phyloP scores from a whole-genome alignment of 2,113 vertebrate genomes.

The Acrocephalus kingi region DNA sequence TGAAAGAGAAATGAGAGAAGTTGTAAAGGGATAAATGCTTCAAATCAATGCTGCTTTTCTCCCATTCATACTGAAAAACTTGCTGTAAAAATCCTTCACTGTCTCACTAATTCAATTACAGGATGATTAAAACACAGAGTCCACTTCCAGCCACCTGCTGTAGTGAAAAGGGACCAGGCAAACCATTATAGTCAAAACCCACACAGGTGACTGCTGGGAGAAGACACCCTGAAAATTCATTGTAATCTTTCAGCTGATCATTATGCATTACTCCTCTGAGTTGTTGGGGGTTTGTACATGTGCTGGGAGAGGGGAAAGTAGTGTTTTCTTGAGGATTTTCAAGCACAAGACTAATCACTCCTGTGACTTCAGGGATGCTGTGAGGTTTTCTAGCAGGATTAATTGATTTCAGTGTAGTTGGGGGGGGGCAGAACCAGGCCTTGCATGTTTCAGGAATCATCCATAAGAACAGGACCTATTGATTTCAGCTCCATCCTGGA shows the following conservation, averaged over 20 bases:
- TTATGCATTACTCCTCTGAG: background rate
- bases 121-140: background rate
- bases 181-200: background rate
- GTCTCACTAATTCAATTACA: background rate
- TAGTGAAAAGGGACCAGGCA: background rate
- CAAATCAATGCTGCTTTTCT: background rate
- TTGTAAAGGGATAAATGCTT: background rate
- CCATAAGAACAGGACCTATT: background rate
- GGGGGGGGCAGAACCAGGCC: background rate
- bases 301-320: background rate
- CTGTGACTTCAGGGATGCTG: background rate
- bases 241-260: background rate
- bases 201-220: background rate
- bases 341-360: background rate
- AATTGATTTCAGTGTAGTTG: background rate
- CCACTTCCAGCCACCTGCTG: background rate
- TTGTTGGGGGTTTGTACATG: background rate
- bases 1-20: background rate
- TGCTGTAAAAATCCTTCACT: background rate
- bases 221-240: background rate
- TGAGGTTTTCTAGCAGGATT: background rate
- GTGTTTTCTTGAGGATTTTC: background rate
- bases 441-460: background rate
- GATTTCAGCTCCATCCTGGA: slow-evolving; percentile 4
- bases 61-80: background rate